Evolutionary conservation across 2,888 invertebrate species (phyloP).

Genomic region (Chaitophorus viminalis): DNA sequence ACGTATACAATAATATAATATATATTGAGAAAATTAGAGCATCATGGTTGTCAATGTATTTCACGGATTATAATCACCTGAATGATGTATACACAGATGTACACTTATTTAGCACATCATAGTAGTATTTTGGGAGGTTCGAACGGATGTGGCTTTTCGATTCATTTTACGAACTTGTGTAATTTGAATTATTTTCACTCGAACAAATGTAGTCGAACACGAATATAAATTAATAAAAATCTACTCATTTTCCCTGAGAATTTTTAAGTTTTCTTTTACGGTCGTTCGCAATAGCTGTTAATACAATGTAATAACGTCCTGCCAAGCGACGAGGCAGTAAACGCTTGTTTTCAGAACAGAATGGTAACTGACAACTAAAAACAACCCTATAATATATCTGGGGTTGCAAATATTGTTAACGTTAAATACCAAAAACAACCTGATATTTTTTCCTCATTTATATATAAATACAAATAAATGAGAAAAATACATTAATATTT

Average conservation of each 20-base stretch:
- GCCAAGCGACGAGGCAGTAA: neutral
- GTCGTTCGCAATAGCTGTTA: neutral
- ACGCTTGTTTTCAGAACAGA: neutral
- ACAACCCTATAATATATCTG: neutral
- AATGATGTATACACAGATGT: no score
- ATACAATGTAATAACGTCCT: neutral
- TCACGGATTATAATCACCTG: slow-evolving; percentile 12
- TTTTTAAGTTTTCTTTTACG: neutral
- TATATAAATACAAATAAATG: no score
- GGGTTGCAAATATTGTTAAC: no score
- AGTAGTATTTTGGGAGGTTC: neutral
- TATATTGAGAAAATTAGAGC: neutral
- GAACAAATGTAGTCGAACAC: neutral
- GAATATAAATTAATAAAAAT: neutral
- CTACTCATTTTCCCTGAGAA: neutral
- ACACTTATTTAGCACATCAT: neutral
- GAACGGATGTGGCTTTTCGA: neutral
- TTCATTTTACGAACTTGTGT: neutral
- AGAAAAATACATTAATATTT: no score
- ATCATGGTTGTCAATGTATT: neutral
- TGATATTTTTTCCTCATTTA: no score
- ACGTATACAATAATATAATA: no score
- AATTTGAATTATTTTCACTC: slow-evolving; percentile 38
- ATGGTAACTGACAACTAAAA: neutral
- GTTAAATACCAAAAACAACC: no score